Base-by-base conservation (phyloP, 1,140 invertebrate genomes). In the Drosophila willistoni region DNA sequence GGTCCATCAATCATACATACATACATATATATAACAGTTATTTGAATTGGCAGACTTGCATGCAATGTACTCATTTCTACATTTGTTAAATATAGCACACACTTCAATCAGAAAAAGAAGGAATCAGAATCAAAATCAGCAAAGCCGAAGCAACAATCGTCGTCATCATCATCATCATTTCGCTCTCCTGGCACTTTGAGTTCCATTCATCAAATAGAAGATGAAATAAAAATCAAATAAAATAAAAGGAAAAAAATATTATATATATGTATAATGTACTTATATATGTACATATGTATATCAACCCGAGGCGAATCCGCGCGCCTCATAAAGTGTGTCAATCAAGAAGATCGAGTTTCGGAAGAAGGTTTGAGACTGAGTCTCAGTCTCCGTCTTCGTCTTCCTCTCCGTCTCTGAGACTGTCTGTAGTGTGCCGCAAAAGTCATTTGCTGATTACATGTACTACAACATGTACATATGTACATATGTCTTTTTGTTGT, bases 41-140 rank as follows among this genome's bases (percentile, higher is more conserved):
- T 68, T 65, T 56, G 81, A 79, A 76, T 83, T 82, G 81, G 76
- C 82, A 73, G 78, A 78, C 77, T 85, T 85, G 70, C 69, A 85
- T 78, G 79, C 71, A 56, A 77, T 72, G 60, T 57, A 54, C 61
- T 64, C 71, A 63, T 68, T 82, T 64, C 74, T 81, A 29, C 29
- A 29, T 29, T 29, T 6, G 29, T 29, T 86, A 86, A 81, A 86
- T 86, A 86, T 86, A 86, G 82, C 82, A 79, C 82, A 79, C 82
- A 86, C 82, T 86, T 86, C 82, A 86, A 85, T 85, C 72, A 86
- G 84, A 79, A 73, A 66, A 71, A 80, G 64, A 68, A 71, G 77
- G 34, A 36, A 36, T 36, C 34, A 9, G 34, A 36, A 36, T 36
- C 34, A 36, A 12, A 36, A 36, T 36, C 34, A 12, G 19, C 0